These are phyloP conservation scores for Eristalinus aeneus DNA, from an alignment of 2,888 invertebrate species.

Conservation along the genomic window DNA sequence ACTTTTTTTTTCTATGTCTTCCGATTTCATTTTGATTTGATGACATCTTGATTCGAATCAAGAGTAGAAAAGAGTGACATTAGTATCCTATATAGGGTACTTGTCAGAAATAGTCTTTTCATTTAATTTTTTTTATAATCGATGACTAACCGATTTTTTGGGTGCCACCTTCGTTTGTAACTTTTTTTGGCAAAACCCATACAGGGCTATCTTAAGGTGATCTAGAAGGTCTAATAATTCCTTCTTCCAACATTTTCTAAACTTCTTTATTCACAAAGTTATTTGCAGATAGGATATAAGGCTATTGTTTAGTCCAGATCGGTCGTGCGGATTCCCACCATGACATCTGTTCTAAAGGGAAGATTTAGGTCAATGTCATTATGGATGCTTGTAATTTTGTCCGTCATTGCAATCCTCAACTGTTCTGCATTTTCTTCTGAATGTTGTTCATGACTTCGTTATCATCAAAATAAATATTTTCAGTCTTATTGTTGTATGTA, in stretches of 20 bases:
- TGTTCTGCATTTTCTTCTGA: too few relatives aligned
- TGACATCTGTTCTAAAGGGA: conserved; percentile 14
- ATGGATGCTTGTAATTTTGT: conserved; percentile 22
- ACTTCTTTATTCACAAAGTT: conserved; percentile 41
- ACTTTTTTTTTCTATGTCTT: background rate
- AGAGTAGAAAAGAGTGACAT: background rate
- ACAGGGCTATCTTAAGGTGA: conserved; percentile 1
- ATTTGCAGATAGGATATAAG: conserved; percentile 25
- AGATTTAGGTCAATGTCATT: conserved; percentile 9
- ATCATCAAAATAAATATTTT: conserved; percentile 22
- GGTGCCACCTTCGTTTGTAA: conserved; percentile 6
- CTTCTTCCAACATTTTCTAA: too few relatives aligned
- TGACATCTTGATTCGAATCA: background rate
- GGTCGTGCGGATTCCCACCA: conserved; percentile 11
- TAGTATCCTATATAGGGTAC: conserved; percentile 17
- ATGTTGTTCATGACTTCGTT: too few relatives aligned
- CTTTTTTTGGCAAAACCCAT: conserved; percentile 28
- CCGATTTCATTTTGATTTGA: background rate
- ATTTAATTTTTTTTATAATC: conserved; percentile 31
- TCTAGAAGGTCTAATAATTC: conserved; percentile 23
- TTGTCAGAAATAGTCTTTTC: conserved; percentile 23
- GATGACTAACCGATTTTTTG: conserved; percentile 7
- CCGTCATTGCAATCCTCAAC: too few relatives aligned
- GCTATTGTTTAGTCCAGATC: conserved; percentile 37
- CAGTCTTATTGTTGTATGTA: background rate